Base-by-base conservation (phyloP, 2,888 invertebrate species). In the Hemaris fuciformis region DNA sequence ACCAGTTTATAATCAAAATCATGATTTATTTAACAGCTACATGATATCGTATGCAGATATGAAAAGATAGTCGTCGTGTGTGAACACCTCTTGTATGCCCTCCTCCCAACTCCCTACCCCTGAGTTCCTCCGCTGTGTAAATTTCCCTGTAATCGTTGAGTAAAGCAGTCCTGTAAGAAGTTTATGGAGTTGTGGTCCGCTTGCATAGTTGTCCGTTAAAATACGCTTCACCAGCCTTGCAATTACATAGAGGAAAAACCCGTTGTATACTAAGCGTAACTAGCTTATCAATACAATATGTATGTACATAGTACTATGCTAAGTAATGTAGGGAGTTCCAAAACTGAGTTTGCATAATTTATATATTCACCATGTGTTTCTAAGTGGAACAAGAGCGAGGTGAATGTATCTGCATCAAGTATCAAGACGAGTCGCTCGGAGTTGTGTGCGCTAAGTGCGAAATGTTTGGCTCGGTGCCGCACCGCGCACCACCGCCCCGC, bases 371-470 rank as follows among this genome's bases (percentile, higher is more conserved):
- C 8, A 2, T 2, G 8, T 38, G 42, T 42, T 42, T 42, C 15
- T 15, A 2, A 15, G 4, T 42, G 3, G 18, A 46, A 20, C 23
- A 1, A 4, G 22, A 46, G 20, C 20, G 27, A 13, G n/a, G n/a
- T n/a, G n/a, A n/a, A n/a, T n/a, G n/a, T n/a, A n/a, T n/a, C n/a
- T n/a, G n/a, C n/a, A 38, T 23, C 23, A 61, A 61, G 42, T 70
- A 75, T 74, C 73, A 77, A 76, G 70, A 70, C 46, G 13, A 22
- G n/a, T 62, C 22, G 10, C 68, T 68, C 72, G 64, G 56, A n/a
- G 63, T 72, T 57, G 59, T 61, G n/a, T 18, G 59, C 66, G 62
- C 69, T 74, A 72, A 80, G 79, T 80, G 84, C 84, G 78, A 83
- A 84, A 81, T 78, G 74, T 76, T 73, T 70, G 66, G 67, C 64